Base-by-base conservation (phyloP, 2,797 vertebrate species). In the Buphagus erythrorhynchus region DNA sequence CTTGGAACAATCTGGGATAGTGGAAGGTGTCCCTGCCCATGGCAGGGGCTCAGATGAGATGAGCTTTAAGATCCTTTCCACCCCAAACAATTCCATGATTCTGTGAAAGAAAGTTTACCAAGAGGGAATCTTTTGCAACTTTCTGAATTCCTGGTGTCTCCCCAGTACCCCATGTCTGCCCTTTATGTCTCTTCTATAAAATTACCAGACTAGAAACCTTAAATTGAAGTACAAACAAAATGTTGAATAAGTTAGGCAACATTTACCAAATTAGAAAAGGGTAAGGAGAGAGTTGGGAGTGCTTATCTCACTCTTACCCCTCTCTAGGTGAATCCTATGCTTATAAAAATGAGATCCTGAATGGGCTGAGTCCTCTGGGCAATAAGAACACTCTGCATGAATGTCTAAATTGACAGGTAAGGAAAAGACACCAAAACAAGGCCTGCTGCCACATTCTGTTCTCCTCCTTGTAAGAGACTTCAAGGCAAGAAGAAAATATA, bases 1-100 rank as follows among this genome's bases (percentile, higher is more conserved):
- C 10, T 48, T 48, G 54, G 48, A 48, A 4, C 13, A 43, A 0
- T 7, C n/a, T 82, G 86, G 11, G 26, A 8, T 0, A 5, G 2
- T 69, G 28, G 19, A 2, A 57, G 8, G 1, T 25, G 22, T 36
- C 28, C 28, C 31, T 28, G 31, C 4, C 8, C 10, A 9, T 13
- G 38, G 33, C 11, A 52, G 9, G 14, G 16, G 2, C 0, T 21
- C 31, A 16, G 4, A 42, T 1, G 0, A 2, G 2, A 15, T 68
- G 36, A 33, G 0, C 2, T 55, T 55, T 19, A 13, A 40, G 5
- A 6, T 40, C 25, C 4, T 7, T 24, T 74, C 15, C 35, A 67
- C 2, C 2, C 8, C 36, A 29, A 49, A 49, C 5, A 16, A 28
- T 55, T 68, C 36, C 17, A 20, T 14, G 10, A 8, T 22, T 71